Conservation (phyloP, 2,113 vertebrate species). For the Apaloderma vittatum region DNA sequence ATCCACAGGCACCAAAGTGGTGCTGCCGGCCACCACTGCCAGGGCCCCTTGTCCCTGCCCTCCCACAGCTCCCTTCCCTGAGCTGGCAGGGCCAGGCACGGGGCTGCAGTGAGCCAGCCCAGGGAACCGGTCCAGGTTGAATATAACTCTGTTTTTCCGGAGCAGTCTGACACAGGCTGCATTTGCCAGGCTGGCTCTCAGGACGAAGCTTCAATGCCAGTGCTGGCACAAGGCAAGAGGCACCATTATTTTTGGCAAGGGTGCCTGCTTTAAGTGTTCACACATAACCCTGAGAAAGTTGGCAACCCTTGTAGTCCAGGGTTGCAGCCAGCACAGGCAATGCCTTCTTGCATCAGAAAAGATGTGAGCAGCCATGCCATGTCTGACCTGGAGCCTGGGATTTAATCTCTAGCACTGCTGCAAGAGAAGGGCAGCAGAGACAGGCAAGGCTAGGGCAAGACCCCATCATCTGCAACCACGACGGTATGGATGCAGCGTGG, state of each 20-base stretch:
- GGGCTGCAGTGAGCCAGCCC: background rate
- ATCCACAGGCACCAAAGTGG: background rate
- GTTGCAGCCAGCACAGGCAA: background rate
- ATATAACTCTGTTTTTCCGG: slow-evolving; percentile 51
- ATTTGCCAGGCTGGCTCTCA: slow-evolving; percentile 49
- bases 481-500: slow-evolving; percentile 81
- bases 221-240: slow-evolving; percentile 35
- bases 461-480: slow-evolving; percentile 80
- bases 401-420: background rate
- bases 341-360: background rate
- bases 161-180: slow-evolving; percentile 49
- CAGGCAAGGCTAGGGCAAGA: background rate
- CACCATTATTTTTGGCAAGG: slow-evolving; percentile 49
- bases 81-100: background rate
- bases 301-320: background rate
- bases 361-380: background rate
- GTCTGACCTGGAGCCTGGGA: background rate
- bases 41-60: background rate
- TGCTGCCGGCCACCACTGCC: background rate
- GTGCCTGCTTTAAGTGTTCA: background rate
- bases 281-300: slow-evolving; percentile 4
- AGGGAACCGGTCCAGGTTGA: slow-evolving; percentile 38
- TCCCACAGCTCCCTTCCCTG: background rate
- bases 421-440: background rate
- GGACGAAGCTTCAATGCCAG: background rate